Percentiles rank a stretch among this genome's conserved stretches.
Evolutionary conservation across 2,113 vertebrate genomes (phyloP).

Genomic region (Microtus richardsoni): DNA sequence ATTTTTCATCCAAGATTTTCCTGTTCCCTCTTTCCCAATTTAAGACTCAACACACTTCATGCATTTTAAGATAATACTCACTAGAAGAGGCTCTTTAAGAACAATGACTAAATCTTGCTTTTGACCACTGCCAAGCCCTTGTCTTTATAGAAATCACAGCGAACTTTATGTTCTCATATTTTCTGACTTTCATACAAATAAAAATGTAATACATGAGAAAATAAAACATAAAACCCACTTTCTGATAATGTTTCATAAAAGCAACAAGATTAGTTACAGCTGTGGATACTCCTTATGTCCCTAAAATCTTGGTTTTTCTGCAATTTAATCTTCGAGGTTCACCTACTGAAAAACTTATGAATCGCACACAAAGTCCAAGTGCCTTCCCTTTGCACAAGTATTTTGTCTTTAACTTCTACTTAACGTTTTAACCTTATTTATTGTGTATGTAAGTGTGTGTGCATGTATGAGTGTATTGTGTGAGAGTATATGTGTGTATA

Average conservation of each 20-base stretch:
- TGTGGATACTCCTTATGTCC: constrained; percentile 57
- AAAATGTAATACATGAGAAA: constrained; percentile 67
- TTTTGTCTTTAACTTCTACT: constrained; percentile 19
- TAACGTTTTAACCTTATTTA: neutral
- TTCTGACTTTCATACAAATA: constrained; percentile 68
- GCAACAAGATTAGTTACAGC: constrained; percentile 29
- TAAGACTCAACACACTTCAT: constrained; percentile 76
- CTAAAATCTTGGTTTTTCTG: constrained; percentile 52
- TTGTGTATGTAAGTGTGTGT: neutral
- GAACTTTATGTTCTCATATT: constrained; percentile 76
- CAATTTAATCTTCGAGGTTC: constrained; percentile 38
- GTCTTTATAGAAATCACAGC: constrained; percentile 70
- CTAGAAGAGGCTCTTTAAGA: constrained; percentile 71
- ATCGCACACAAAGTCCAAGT: constrained; percentile 42
- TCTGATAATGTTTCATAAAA: constrained; percentile 68
- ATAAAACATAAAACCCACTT: constrained; percentile 60
- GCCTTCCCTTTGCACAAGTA: neutral
- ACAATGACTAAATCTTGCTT: constrained; percentile 55
- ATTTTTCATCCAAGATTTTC: constrained; percentile 79
- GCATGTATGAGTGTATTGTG: neutral
- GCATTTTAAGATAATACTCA: constrained; percentile 62
- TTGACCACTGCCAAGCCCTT: constrained; percentile 67
- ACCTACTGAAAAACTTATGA: constrained; percentile 30
- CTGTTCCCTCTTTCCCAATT: constrained; percentile 70
- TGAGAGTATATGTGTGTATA: neutral